A percentile compares a stretch with the other conserved stretches of the same genome.
Conservation (phyloP, 1,140 invertebrate species). For the Propsilocerus akamusi region DNA sequence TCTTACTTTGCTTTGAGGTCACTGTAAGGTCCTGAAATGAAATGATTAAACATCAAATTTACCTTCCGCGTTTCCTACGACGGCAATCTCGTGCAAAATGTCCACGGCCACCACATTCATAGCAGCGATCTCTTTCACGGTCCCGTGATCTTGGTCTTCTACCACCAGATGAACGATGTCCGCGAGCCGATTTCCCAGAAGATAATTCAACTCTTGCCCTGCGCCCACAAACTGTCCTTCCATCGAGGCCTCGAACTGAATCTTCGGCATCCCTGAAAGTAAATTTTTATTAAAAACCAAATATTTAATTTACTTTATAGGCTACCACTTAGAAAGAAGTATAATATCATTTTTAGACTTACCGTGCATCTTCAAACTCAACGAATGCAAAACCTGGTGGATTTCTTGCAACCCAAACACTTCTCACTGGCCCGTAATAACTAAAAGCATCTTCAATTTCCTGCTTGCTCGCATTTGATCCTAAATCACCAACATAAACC, state of each 20-base stretch:
- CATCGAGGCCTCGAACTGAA: constrained; percentile 53
- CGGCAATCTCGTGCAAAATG: constrained; percentile 83
- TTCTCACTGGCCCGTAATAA: constrained; percentile 81
- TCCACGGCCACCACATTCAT: constrained; percentile 79
- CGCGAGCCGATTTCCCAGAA: constrained; percentile 57
- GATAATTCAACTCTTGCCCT: constrained; percentile 84
- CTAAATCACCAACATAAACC: constrained; percentile 91
- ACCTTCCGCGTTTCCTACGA: too few relatives aligned
- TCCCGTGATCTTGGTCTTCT: constrained; percentile 7
- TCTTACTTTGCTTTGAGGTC: too few relatives aligned
- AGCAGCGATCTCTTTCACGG: constrained; percentile 47
- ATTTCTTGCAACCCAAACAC: too few relatives aligned
- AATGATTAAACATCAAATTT: too few relatives aligned
- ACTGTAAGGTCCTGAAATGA: too few relatives aligned
- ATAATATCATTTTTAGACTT: too few relatives aligned
- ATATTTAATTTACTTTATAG: too few relatives aligned
- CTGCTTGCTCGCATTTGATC: constrained; percentile 70
- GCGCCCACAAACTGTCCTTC: constrained; percentile 67
- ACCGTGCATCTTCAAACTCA: constrained; percentile 78
- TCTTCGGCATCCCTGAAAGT: constrained; percentile 92
- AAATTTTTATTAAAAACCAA: too few relatives aligned
- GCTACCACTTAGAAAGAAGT: too few relatives aligned
- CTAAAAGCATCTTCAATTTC: constrained; percentile 87
- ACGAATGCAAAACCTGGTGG: constrained; percentile 90
- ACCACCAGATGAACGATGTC: too few relatives aligned